Base-by-base conservation (phyloP, 2,888 invertebrate species). In the Leuctra nigra region DNA sequence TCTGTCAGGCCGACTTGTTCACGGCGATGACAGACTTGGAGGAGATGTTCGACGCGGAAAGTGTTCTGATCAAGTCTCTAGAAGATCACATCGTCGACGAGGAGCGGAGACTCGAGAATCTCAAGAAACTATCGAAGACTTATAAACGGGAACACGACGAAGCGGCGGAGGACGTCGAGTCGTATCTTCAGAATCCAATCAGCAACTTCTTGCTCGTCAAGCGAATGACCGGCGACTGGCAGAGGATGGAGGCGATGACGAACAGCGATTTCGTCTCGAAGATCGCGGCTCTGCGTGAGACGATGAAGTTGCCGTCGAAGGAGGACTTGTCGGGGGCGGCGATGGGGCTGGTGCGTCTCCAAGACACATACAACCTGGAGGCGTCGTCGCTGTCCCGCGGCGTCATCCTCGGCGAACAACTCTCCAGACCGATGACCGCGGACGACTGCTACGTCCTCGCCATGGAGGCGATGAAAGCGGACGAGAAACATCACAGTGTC, bases 311-410 rank as follows among this genome's bases (percentile, higher is more conserved):
- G n/a, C 47, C 47, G 29, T 4, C n/a, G 25, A 24, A 11, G 24
- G 13, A 13, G 4, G 47, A 47, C n/a, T n/a, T n/a, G n/a, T n/a
- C n/a, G n/a, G n/a, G n/a, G n/a, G n/a, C n/a, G n/a, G n/a, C n/a
- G n/a, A n/a, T n/a, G n/a, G n/a, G n/a, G n/a, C n/a, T n/a, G n/a
- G n/a, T n/a, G n/a, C n/a, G 80, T 36, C 70, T 80, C 11, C 80
- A 81, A 63, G 80, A 81, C 64, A 77, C 77, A 1, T 77, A 77
- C 64, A 69, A 70, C n/a, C n/a, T n/a, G n/a, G n/a, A n/a, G n/a
- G n/a, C n/a, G n/a, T n/a, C n/a, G n/a, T n/a, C n/a, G n/a, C n/a
- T n/a, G n/a, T n/a, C n/a, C n/a, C n/a, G n/a, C n/a, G n/a, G n/a
- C n/a, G n/a, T n/a, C n/a, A n/a, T n/a, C n/a, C n/a, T n/a, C n/a